Evolutionary conservation across 1,140 invertebrate genomes (phyloP).

Genomic region (Zaprionus taronus): DNA sequence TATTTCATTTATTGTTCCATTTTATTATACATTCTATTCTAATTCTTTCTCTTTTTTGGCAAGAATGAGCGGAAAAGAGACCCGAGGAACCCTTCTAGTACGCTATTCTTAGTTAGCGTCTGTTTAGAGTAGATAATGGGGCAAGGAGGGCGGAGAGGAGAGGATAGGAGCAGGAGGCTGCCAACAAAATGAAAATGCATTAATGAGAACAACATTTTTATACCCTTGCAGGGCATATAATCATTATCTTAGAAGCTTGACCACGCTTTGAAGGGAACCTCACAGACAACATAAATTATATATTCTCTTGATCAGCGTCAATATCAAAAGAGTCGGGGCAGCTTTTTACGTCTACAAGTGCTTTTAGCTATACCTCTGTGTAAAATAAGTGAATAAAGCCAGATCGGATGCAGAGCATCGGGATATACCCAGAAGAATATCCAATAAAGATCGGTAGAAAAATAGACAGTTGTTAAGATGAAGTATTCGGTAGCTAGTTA

Average conservation of each 20-base stretch:
- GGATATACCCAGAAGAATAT: too few relatives aligned
- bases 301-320: not conserved
- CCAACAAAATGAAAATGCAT: not conserved
- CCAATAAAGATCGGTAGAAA: too few relatives aligned
- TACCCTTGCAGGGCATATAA: not conserved
- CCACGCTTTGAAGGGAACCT: not conserved
- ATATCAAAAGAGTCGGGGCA: not conserved
- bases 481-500: too few relatives aligned
- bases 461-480: too few relatives aligned
- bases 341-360: too few relatives aligned
- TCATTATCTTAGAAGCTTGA: not conserved
- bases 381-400: too few relatives aligned
- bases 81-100: slow-evolving; percentile 45
- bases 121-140: not conserved
- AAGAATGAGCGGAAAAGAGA: slow-evolving; percentile 18
- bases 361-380: too few relatives aligned
- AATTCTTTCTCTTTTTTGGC: slow-evolving; percentile 27
- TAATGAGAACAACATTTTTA: slow-evolving; percentile 21
- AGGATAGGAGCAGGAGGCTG: not conserved
- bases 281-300: not conserved
- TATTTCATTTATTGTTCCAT: slow-evolving; percentile 56
- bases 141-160: not conserved
- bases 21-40: slow-evolving; percentile 51
- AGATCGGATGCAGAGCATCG: too few relatives aligned
- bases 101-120: slow-evolving; percentile 43